Base-by-base conservation (phyloP, 2,113 vertebrate genomes). In the Zosterops hypoxanthus region DNA sequence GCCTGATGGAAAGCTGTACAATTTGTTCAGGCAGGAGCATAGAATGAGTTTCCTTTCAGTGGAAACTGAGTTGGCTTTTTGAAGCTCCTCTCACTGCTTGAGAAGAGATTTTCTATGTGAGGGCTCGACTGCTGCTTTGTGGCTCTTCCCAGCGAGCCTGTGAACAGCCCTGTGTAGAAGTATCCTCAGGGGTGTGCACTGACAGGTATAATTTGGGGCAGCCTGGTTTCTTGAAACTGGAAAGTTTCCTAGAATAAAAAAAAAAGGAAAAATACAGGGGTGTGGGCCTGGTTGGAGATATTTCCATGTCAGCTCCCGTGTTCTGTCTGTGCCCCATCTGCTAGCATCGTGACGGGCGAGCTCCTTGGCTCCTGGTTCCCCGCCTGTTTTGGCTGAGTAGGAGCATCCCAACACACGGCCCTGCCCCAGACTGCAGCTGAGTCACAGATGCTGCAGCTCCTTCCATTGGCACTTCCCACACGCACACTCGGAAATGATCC, bases 31-130 rank as follows among this genome's bases (percentile, higher is more conserved):
- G 94, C 92, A 39, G 61, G n/a, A 56, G 84, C 87, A 47, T 20
- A 69, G 95, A 92, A 95, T 47, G 88, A 84, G 77, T 60, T 86
- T 76, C 87, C 87, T 81, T 85, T 46, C 92, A 42, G 49, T 68
- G 91, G 91, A 94, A 97, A 69, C 84, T 50, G 75, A 96, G 84
- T 52, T 85, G 86, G 83, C 91, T 95, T 91, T 95, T 92, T 95
- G 95, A 92, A 97, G 94, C 95, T 86, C 80, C 68, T 91, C 94
- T 80, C 31, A 3, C 21, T 36, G 63, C 50, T 87, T 41, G 46
- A 70, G 95, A 75, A 91, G 49, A 78, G 93, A 69, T 92, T 92
- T 50, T 76, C 59, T 6, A 31, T 63, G 95, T 59, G 75, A 95
- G 87, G 93, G 95, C 97, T 96, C 56, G 15, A 85, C 89, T 82